These are phyloP conservation scores for Mesorhabditis sp. DNA, from an alignment of 2,888 invertebrate species.

Conservation along the genomic window DNA sequence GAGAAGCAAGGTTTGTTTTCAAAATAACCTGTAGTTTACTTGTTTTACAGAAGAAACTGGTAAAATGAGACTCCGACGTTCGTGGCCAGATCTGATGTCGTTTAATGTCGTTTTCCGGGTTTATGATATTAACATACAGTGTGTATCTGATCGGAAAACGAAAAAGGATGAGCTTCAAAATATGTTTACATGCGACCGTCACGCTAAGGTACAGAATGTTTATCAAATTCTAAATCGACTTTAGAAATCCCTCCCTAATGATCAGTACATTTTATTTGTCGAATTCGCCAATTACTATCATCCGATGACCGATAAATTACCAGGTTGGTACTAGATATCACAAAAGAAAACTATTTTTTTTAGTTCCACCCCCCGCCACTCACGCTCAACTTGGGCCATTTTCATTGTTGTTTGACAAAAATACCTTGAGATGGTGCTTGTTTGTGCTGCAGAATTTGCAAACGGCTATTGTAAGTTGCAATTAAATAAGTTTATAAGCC, in stretches of 20 bases:
- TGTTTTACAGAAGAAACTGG: constrained; percentile 53
- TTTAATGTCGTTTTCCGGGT: constrained; percentile 49
- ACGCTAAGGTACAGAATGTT: constrained; percentile 67
- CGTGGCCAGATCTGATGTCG: constrained; percentile 49
- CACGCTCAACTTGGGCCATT: constrained; percentile 88
- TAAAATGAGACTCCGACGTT: constrained; percentile 34
- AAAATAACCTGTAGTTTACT: neutral
- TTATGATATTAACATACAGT: constrained; percentile 68
- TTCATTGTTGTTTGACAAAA: constrained; percentile 78
- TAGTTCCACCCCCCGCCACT: constrained; percentile 88
- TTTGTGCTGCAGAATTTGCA: constrained; percentile 84
- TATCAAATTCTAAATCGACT: neutral
- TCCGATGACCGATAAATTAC: constrained; percentile 68
- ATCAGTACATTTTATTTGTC: constrained; percentile 85
- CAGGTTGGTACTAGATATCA: constrained; percentile 52
- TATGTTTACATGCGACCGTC: constrained; percentile 62
- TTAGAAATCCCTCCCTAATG: constrained; percentile 70
- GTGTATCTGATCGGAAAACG: constrained; percentile 71
- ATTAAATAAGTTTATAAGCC: neutral
- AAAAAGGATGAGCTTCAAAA: constrained; percentile 77
- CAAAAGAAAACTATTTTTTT: constrained; percentile 51
- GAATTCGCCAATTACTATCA: constrained; percentile 89
- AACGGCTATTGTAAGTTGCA: constrained; percentile 62
- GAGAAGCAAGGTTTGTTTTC: neutral
- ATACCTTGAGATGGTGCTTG: constrained; percentile 87